Conservation (phyloP, 2,888 invertebrate species). For the Gerris lacustris region DNA sequence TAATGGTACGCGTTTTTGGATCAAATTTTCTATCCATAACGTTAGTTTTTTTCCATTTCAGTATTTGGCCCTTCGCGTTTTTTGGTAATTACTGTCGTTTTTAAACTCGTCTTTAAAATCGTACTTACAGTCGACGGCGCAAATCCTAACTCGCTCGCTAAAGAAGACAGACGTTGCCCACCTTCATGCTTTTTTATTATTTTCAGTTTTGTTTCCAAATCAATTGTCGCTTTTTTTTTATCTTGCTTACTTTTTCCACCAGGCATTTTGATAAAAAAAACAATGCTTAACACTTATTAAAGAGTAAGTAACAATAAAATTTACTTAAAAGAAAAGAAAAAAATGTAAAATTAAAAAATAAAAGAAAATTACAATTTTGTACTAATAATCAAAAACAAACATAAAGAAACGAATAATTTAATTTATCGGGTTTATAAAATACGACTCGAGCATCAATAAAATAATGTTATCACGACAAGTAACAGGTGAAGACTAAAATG, state of each 20-base stretch:
- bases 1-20: neutral
- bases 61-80: neutral
- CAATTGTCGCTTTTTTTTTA: neutral
- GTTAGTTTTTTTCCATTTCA: slow-evolving; percentile 8
- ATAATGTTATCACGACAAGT: no score
- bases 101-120: neutral
- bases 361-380: no score
- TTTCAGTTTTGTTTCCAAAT: slow-evolving; percentile 5
- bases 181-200: slow-evolving; percentile 3
- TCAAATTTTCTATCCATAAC: slow-evolving; percentile 1
- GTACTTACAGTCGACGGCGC: neutral
- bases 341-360: no score
- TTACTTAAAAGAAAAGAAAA: no score
- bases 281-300: no score
- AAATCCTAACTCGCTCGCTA: neutral
- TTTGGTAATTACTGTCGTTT: slow-evolving; percentile 5
- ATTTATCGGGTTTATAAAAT: no score
- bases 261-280: no score
- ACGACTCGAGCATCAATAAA: no score
- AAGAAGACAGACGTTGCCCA: slow-evolving; percentile 6
- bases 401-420: no score
- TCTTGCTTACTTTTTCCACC: neutral
- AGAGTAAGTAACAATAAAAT: no score
- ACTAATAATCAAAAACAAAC: no score
- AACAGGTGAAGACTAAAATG: no score